Evolutionary conservation across 2,113 vertebrate species (phyloP), one percentile per base, ranked within the genome.

Genomic region (Fulmarus glacialis): DNA sequence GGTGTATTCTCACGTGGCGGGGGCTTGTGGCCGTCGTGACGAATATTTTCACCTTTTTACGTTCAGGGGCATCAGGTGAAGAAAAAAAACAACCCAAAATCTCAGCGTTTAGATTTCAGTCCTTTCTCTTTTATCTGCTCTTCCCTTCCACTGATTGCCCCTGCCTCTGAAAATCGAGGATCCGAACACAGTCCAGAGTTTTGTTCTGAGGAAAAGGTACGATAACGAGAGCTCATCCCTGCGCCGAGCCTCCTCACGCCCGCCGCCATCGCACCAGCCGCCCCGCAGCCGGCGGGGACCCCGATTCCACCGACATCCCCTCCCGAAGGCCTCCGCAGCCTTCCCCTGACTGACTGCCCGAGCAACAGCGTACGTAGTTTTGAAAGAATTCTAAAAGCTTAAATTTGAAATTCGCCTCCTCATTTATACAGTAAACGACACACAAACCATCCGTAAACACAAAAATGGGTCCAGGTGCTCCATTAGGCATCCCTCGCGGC

Each of bases 211-310:
- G 24, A 59, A 5, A 42, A 30, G 3, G 4, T 21, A 6, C 0
- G 3, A 5, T 36, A n/a, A 21, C 0, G 4, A n/a, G 36, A 32
- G 10, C 21, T 59, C 1, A 0, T 4, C 43, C 2, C 3, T 13
- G 18, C 2, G 3, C 23, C 11, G 4, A 22, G 19, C 26, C 14
- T 59, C 8, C 21, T 52, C 23, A 19, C 3, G 0, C 16, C 11
- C 2, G 2, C 43, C 8, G 4, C 26, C 30, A 4, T 17, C 27
- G 3, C 9, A 3, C 14, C 40, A 26, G 23, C 64, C 4, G 1
- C 16, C 36, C 3, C 8, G 20, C 38, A 14, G 12, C 8, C 52
- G 3, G 5, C 3, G 2, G 48, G 19, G 2, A 62, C 42, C 32
- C 7, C 1, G 0, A 24, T 73, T 43, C 62, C 62, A 45, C 43